phyloP scores from a whole-genome alignment of 2,888 invertebrate species.

The Diogma glabrata region DNA sequence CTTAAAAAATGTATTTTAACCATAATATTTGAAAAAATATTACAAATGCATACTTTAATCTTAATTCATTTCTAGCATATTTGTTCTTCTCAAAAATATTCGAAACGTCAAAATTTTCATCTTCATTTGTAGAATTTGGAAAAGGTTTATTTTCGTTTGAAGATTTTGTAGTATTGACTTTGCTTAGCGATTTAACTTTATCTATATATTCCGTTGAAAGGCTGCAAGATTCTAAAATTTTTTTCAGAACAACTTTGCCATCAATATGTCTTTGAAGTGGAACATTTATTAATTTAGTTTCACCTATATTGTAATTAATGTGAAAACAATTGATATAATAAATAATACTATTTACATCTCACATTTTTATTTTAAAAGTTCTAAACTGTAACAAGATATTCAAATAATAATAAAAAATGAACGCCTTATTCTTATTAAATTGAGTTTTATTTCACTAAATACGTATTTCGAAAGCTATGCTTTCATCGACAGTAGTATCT shows the following conservation, averaged over 20 bases:
- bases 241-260: constrained; percentile 57
- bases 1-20: constrained; percentile 30
- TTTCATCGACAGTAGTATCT: too few species aligned
- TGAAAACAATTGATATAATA: too few species aligned
- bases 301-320: too few species aligned
- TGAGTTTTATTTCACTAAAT: too few species aligned
- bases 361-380: too few species aligned
- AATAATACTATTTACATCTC: too few species aligned
- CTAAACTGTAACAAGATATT: too few species aligned
- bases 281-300: constrained; percentile 57
- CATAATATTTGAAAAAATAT: not conserved
- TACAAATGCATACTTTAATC: not conserved
- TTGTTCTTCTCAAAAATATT: not conserved
- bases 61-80: not conserved
- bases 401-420: too few species aligned
- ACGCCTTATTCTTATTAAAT: too few species aligned
- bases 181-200: constrained; percentile 40
- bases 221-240: constrained; percentile 65
- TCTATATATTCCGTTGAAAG: constrained; percentile 81
- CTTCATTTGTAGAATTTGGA: constrained; percentile 4
- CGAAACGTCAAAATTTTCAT: not conserved
- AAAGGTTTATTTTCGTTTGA: not conserved
- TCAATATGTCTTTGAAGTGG: constrained; percentile 55
- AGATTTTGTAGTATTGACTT: not conserved
- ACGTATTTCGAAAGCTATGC: too few species aligned